Evolutionary conservation across 2,797 vertebrate species (phyloP), one percentile per base, ranked within the genome.

Genomic region (Rachycentron canadum): DNA sequence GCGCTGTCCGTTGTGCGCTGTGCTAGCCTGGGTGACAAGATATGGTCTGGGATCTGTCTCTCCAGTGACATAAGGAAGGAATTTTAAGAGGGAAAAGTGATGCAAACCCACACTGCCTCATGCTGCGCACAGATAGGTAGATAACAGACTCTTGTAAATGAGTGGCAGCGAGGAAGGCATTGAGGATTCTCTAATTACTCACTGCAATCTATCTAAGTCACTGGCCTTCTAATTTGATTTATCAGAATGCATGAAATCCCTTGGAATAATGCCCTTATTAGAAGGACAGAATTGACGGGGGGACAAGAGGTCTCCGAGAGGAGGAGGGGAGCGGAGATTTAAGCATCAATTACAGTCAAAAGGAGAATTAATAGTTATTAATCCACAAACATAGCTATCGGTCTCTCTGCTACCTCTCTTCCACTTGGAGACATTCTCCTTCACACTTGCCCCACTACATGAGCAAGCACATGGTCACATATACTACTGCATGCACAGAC

Each of bases 41-140:
- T 96, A 94, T 95, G 96, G 96, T 95, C 96, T 94, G 95, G 96
- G 96, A 97, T 96, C 96, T 97, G 97, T 98, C 97, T 97, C 95
- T 92, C 82, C 92, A 91, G 92, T 97, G 96, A 97, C 97, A 97
- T 95, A 96, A 96, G 93, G 95, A 96, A 96, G 96, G 90, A 96
- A 94, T 94, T 92, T 93, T 94, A 93, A 94, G 88, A 90, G 88
- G 90, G 87, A 83, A 76, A 92, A 88, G 89, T 77, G 80, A 92
- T 87, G 72, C 91, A 93, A 93, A 91, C 83, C 94, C 88, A 86
- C 82, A 84, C 88, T 81, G 64, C 21, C 90, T 94, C 94, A 93
- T 68, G 89, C 88, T 91, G 95, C 84, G 93, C 85, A 86, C 60
- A 93, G 87, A 90, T 94, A 94, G 88, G 94, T 93, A 88, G 90